phyloP scores from a whole-genome alignment of 2,113 vertebrate genomes.

The Sinocyclocheilus anophthalmus region DNA sequence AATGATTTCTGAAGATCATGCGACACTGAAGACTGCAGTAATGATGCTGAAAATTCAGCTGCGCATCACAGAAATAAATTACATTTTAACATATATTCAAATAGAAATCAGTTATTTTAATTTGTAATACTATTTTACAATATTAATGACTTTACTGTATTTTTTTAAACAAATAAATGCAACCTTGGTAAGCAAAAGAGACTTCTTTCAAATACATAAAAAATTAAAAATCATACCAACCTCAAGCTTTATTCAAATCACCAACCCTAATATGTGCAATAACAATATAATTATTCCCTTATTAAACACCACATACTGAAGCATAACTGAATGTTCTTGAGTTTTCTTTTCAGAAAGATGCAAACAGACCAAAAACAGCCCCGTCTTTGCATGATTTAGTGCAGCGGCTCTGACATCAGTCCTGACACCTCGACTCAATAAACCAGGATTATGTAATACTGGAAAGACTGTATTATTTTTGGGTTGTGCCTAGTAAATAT shows the following conservation, averaged over 20 bases:
- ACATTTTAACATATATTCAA: no score
- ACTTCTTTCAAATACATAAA: no score
- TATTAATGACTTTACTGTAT: no score
- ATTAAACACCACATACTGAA: not conserved
- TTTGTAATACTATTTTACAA: no score
- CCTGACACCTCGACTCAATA: not conserved
- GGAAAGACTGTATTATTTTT: constrained; percentile 9
- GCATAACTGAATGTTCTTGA: not conserved
- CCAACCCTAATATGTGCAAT: not conserved
- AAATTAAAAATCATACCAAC: no score
- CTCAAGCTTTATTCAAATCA: no score
- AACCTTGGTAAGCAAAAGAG: not conserved
- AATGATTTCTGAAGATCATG: not conserved
- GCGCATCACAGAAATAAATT: no score
- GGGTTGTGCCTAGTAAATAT: not conserved
- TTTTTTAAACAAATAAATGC: not conserved
- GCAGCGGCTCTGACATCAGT: not conserved
- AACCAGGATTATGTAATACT: not conserved
- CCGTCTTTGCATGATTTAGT: not conserved
- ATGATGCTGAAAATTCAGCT: not conserved
- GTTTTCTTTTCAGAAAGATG: not conserved
- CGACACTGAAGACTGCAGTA: not conserved
- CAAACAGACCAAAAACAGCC: not conserved
- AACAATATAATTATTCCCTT: not conserved
- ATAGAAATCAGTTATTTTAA: no score